A percentile compares a stretch with the other conserved stretches of the same genome.
phyloP scores from a whole-genome alignment of 2,113 vertebrate species.

The Xyrauchen texanus region DNA sequence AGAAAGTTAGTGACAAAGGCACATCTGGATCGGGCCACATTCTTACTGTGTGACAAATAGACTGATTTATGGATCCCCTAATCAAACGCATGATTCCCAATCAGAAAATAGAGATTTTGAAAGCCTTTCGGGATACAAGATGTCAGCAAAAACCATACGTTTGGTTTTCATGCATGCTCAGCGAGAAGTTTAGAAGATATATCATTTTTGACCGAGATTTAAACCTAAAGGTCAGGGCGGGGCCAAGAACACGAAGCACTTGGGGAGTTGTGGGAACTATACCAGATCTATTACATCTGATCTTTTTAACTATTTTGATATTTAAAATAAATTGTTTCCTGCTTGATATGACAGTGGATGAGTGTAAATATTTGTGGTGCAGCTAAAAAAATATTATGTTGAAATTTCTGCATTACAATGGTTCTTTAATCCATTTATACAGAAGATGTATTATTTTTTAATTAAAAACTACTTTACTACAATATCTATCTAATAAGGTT shows the following conservation, averaged over 20 bases:
- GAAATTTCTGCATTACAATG: too few relatives aligned
- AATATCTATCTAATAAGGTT: too few relatives aligned
- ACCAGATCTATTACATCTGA: not conserved
- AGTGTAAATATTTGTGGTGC: too few relatives aligned
- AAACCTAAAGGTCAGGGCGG: conserved; percentile 42
- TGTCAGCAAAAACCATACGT: conserved; percentile 18
- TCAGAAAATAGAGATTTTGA: conserved; percentile 30
- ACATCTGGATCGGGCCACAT: conserved; percentile 57
- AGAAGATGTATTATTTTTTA: too few relatives aligned
- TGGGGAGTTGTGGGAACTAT: conserved; percentile 1
- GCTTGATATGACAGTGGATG: too few relatives aligned
- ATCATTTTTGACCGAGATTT: not conserved
- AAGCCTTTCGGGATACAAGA: conserved; percentile 37
- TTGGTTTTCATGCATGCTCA: too few relatives aligned
- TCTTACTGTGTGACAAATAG: conserved; percentile 59
- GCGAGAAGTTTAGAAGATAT: too few relatives aligned
- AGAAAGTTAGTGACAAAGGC: conserved; percentile 35
- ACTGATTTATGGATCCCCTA: conserved; percentile 48
- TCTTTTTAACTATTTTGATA: too few relatives aligned
- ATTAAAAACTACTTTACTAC: too few relatives aligned
- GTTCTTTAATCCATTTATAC: too few relatives aligned
- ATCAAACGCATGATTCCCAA: conserved; percentile 46
- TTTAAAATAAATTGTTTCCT: too few relatives aligned
- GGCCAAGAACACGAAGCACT: conserved; percentile 1
- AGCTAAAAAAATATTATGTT: too few relatives aligned